These are phyloP conservation scores for Rhinogobius similis DNA, from an alignment of 2,113 vertebrate species.

Conservation along the genomic window DNA sequence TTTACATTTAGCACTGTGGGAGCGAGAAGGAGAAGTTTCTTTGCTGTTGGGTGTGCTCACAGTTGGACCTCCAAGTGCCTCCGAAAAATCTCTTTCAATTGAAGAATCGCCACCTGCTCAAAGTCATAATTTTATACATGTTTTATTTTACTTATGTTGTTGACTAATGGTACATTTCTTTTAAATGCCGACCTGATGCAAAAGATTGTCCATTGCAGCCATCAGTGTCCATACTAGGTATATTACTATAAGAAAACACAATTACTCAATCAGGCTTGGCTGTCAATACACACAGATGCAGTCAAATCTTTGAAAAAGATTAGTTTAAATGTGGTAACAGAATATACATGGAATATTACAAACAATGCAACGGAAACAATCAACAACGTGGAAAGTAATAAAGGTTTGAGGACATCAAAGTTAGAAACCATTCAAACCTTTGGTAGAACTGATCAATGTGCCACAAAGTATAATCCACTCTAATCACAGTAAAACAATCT, in stretches of 20 bases:
- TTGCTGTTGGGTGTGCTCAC: slow-evolving; percentile 97
- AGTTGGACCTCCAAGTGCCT: slow-evolving; percentile 85
- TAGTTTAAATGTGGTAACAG: neutral
- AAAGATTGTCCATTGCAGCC: slow-evolving; percentile 92
- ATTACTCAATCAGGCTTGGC: neutral
- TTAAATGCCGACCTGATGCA: slow-evolving; percentile 82
- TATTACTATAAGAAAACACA: neutral
- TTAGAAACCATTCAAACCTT: slow-evolving; percentile 17
- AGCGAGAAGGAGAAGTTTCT: slow-evolving; percentile 91
- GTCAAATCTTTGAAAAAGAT: neutral
- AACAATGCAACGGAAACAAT: neutral
- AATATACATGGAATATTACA: neutral
- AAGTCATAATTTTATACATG: slow-evolving; percentile 15
- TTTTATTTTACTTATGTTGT: neutral
- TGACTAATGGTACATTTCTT: neutral
- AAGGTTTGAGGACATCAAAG: neutral
- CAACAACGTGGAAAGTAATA: neutral
- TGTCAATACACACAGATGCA: neutral
- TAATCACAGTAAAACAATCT: slow-evolving; percentile 16
- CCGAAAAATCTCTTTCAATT: slow-evolving; percentile 94
- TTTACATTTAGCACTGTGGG: slow-evolving; percentile 88
- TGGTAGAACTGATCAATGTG: slow-evolving; percentile 14
- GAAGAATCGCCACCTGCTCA: slow-evolving; percentile 92
- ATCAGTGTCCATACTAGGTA: slow-evolving; percentile 91
- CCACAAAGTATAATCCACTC: neutral